These are phyloP conservation scores for Hydrozoanthus gracilis DNA, from an alignment of 92 coral and sea anemone species.

Conservation along the genomic window DNA sequence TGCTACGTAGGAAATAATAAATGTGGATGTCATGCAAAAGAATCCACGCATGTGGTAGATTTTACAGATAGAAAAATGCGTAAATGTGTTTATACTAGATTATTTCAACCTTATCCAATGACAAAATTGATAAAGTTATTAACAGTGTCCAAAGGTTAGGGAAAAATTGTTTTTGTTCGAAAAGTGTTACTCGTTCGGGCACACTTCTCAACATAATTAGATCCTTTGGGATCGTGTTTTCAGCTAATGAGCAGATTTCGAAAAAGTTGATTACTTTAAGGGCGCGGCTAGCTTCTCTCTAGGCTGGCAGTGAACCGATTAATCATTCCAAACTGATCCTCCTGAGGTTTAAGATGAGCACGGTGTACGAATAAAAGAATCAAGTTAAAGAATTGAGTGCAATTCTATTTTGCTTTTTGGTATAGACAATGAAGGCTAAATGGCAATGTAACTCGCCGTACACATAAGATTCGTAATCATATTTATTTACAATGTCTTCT, in stretches of 20 bases:
- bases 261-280: background rate
- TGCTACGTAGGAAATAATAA: too few relatives aligned
- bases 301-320: background rate
- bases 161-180: conserved; percentile 38
- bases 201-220: conserved; percentile 22
- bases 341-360: background rate
- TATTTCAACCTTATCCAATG: conserved; percentile 28
- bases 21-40: background rate
- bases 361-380: background rate
- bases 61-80: conserved; percentile 44
- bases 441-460: background rate
- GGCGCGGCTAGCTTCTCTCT: background rate
- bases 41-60: conserved; percentile 21
- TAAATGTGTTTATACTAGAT: conserved; percentile 40
- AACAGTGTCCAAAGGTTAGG: conserved; percentile 40
- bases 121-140: conserved; percentile 21
- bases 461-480: too few relatives aligned
- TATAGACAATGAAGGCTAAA: background rate
- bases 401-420: background rate
- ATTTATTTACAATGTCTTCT: background rate
- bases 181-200: conserved; percentile 29
- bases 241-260: background rate
- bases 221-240: conserved; percentile 10
- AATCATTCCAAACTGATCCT: background rate
- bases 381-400: too few relatives aligned